Evolutionary conservation across 2,797 vertebrate genomes (phyloP), one percentile per base, ranked within the genome.

Genomic region (Chiroxiphia lanceolata): DNA sequence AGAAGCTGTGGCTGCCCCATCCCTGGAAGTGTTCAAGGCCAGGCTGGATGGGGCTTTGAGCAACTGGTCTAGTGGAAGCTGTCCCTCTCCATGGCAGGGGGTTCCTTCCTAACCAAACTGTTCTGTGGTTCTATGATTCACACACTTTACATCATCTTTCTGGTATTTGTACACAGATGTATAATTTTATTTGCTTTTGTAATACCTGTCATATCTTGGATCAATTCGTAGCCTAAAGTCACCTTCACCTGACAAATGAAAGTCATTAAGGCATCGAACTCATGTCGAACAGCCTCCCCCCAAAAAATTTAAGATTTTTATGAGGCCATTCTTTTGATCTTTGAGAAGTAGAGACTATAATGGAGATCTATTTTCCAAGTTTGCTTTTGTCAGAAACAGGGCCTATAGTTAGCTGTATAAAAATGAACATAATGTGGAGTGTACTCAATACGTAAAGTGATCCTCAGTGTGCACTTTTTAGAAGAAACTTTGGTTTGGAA

Each of bases 61-160:
- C 5, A 42, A 3, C 18, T 42, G 60, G 34, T 2, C 4, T 3
- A 0, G 1, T 36, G 47, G 13, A 42, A 42, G 3, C 9, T 48
- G 31, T 54, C 22, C 31, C 15, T 67, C 17, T 47, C 42, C 19
- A 3, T 40, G 34, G 13, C 16, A 67, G 26, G 34, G n/a, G 9
- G 26, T 44, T 22, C 15, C 13, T 67, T 54, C 47, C 40, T 53
- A 33, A 54, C 15, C 40, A 36, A 48, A 27, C 31, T 20, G 6
- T 72, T 60, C 40, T 47, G 10, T 13, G 51, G 0, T 36, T 48
- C 40, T 48, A 1, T 17, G 16, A 33, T 42, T 67, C 7, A 1
- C 40, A 34, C 31, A 19, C 5, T n/a, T n/a, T 8, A 16, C 7
- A 5, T 65, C 5, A 16, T 23, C 15, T 84, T 84, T 68, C 40